Evolutionary conservation across 2,113 vertebrate genomes (phyloP).

Genomic region (Oncorhynchus tshawytscha): DNA sequence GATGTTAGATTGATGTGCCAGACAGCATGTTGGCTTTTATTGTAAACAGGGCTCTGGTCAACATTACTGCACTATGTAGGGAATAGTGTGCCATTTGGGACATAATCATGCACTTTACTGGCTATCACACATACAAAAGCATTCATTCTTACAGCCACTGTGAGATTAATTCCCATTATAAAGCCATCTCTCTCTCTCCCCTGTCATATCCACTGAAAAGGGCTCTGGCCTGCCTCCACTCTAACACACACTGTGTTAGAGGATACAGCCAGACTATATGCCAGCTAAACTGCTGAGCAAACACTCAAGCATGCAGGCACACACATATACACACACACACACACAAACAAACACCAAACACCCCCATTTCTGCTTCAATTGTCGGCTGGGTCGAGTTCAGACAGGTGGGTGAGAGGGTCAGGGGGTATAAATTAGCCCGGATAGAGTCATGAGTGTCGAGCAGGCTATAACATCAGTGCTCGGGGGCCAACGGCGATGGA

Average conservation of each 20-base stretch:
- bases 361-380: conserved; percentile 52
- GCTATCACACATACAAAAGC: no score
- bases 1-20: no score
- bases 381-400: conserved; percentile 51
- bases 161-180: conserved; percentile 41
- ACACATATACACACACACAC: no score
- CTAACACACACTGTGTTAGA: conserved; percentile 70
- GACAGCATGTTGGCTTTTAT: no score
- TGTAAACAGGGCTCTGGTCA: no score
- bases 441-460: conserved; percentile 19
- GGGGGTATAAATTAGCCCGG: conserved; percentile 52
- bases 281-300: conserved; percentile 58
- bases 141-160: no score
- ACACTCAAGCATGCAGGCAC: conserved; percentile 30
- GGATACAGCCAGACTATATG: conserved; percentile 44
- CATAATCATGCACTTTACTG: no score
- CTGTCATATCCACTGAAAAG: conserved; percentile 4
- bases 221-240: conserved; percentile 59
- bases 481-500: conserved; percentile 14
- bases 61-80: no score
- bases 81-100: no score
- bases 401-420: conserved; percentile 48
- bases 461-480: conserved; percentile 5
- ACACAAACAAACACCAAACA: no score
- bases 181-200: conserved; percentile 54